These are phyloP conservation scores for Micromussa lordhowensis DNA, from an alignment of 92 coral and sea anemone species.

Conservation along the genomic window DNA sequence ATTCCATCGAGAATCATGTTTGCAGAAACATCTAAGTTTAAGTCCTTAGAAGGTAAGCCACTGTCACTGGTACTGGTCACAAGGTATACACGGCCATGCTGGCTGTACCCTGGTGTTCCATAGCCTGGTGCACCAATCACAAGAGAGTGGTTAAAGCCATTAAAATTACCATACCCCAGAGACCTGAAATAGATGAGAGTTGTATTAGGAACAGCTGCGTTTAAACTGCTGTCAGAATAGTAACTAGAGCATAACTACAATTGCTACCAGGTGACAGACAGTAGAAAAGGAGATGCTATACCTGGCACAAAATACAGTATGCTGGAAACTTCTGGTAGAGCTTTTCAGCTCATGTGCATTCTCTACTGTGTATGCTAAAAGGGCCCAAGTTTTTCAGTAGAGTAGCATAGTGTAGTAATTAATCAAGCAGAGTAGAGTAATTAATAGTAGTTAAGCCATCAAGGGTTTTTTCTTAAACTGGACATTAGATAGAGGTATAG, in stretches of 20 bases:
- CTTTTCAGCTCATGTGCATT: too few relatives aligned
- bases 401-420: too few relatives aligned
- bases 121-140: constrained; percentile 93
- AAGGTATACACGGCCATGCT: constrained; percentile 88
- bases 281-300: too few relatives aligned
- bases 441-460: too few relatives aligned
- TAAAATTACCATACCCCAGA: constrained; percentile 74
- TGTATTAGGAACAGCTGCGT: not conserved
- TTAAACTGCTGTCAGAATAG: not conserved
- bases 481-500: too few relatives aligned
- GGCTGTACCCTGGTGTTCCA: constrained; percentile 88
- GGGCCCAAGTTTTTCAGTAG: too few relatives aligned
- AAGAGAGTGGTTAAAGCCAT: constrained; percentile 58
- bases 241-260: not conserved
- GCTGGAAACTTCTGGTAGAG: too few relatives aligned
- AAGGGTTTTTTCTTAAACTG: too few relatives aligned
- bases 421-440: too few relatives aligned
- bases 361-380: too few relatives aligned
- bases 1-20: constrained; percentile 77
- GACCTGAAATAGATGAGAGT: constrained; percentile 61
- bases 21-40: constrained; percentile 80
- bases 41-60: constrained; percentile 58
- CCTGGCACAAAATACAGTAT: too few relatives aligned
- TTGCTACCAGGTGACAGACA: too few relatives aligned
- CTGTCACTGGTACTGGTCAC: constrained; percentile 61